Evolutionary conservation across 2,113 vertebrate species (phyloP).

Genomic region (Noctilio leporinus): DNA sequence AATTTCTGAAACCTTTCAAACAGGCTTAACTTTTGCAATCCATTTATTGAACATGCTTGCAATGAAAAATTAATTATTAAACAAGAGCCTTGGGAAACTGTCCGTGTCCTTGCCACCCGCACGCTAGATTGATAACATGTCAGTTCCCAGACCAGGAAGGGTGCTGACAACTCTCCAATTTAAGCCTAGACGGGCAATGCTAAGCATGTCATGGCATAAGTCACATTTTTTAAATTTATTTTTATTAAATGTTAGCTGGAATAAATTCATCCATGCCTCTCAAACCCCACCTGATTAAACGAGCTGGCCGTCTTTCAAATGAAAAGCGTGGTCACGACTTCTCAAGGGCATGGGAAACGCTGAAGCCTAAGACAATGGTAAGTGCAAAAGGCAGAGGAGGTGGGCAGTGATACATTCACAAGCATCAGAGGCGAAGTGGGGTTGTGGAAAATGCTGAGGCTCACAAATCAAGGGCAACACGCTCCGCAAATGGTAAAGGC

Average conservation of each 20-base stretch:
- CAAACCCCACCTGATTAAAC: conserved; percentile 81
- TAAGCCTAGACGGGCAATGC: conserved; percentile 78
- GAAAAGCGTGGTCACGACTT: conserved; percentile 77
- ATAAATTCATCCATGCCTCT: conserved; percentile 79
- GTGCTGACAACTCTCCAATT: conserved; percentile 69
- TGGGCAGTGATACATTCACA: conserved; percentile 79
- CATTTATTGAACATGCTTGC: conserved; percentile 79
- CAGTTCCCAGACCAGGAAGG: conserved; percentile 69
- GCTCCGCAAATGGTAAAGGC: conserved; percentile 67
- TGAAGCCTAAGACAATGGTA: conserved; percentile 80
- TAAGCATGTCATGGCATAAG: conserved; percentile 77
- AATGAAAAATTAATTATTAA: conserved; percentile 86
- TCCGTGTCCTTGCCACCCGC: conserved; percentile 77
- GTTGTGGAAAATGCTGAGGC: conserved; percentile 78
- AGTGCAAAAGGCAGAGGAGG: conserved; percentile 80
- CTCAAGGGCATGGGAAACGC: conserved; percentile 81
- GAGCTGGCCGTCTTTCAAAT: conserved; percentile 80
- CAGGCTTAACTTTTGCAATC: conserved; percentile 80
- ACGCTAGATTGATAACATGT: conserved; percentile 76
- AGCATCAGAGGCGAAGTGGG: conserved; percentile 63
- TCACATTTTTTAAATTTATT: conserved; percentile 83
- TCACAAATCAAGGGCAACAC: conserved; percentile 75
- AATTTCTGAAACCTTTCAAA: conserved; percentile 77
- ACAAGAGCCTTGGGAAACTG: conserved; percentile 79
- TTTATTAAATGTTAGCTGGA: conserved; percentile 83